Base-by-base conservation (phyloP, 2,888 invertebrate species). In the Lysandra coridon region DNA sequence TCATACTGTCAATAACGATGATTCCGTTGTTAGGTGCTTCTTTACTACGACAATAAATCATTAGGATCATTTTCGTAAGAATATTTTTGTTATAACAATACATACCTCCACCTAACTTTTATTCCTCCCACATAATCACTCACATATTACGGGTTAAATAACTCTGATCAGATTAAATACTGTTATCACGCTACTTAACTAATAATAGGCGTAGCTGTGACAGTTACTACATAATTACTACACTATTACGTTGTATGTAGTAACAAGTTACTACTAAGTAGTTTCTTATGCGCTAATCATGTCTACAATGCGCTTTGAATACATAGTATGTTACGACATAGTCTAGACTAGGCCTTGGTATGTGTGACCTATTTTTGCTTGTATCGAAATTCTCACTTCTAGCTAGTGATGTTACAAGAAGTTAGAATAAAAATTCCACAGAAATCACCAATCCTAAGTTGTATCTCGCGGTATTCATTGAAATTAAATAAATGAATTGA, bases 171-270 rank as follows among this genome's bases (percentile, higher is more conserved):
- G 17, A 23, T 2, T 23, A 10, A 23, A 62, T 6, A 62, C 62
- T 23, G 62, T 23, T 62, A 62, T 62, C 10, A 62, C 23, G 10
- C 10, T 62, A 62, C 7, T 62, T 62, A 62, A 49, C 44, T 44
- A 23, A n/a, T 62, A 10, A 62, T 62, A 62, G 62, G 2, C 62
- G 3, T 62, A 23, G 62, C 62, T 62, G 62, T 62, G 62, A 62
- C 62, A 62, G 23, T 62, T 62, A 23, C 62, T 62, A 23, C 23
- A 62, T 62, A 62, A 62, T 62, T 62, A 60, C 60, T n/a, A 23
- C 62, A 62, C 62, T 62, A 62, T 62, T 23, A 62, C 62, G 62
- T 62, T 23, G 62, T 23, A 62, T 23, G 62, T 62, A 62, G 62
- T 62, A 62, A 62, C 23, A 1, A 10, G 7, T 5, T 57, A 57